Evolutionary conservation across 64 coral and sea anemone species (phyloP), one percentile per base, ranked within the genome.

Genomic region (Dendrophyllia cribrosa): DNA sequence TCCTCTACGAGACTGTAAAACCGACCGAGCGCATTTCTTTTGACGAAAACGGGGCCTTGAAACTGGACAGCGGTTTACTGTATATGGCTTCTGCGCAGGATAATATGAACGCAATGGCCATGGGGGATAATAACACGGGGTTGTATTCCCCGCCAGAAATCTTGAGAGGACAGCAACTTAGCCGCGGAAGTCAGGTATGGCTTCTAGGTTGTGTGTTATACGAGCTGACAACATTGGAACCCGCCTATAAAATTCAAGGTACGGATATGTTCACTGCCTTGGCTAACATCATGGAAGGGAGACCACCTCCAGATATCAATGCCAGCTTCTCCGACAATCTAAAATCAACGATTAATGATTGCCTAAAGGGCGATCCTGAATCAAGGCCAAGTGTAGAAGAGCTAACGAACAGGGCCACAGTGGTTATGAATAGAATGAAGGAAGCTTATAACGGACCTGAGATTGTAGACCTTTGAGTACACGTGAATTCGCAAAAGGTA

Each of bases 261-360:
- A 97, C 74, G 4, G 93, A 97, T 63, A 97, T 97, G 95, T 97
- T 97, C 45, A 84, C 80, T 14, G 88, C 95, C 2, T 84, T 97
- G 92, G 89, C 86, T 10, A 93, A 93, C 4, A 97, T 97, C 11
- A 97, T 97, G 95, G 95, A 97, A 76, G 95, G 95, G 7, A 93
- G 80, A 21, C 63, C 75, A 13, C 95, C 95, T 2, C 25, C 82
- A 26, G 45, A 88, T 11, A 60, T 97, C 19, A 63, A 72, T 47
- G 68, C 59, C 5, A 72, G 20, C 7, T 97, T 94, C 60, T 94
- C 95, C 14, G 67, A 87, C 0, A 92, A 94, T 4, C 72, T 97
- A 52, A 90, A 74, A 71, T 58, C 74, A 34, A 94, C 91, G 9
- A 91, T 97, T 16, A 19, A 5, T 5, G 95, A 97, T 13, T 97